Conservation (phyloP, 2,888 invertebrate species). For the Strigamia transsilvanica region DNA sequence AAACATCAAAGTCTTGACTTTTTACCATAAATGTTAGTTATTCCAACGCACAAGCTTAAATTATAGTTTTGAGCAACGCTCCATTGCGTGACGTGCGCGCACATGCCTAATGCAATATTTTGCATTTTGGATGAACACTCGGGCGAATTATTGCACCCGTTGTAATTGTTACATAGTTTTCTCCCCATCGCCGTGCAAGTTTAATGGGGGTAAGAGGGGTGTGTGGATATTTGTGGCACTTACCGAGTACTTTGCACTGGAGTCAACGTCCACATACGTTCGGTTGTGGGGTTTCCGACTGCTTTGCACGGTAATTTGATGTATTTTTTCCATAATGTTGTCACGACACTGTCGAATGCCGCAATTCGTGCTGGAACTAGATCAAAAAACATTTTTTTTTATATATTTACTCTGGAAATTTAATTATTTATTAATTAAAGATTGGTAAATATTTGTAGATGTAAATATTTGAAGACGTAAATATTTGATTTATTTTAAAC, state of each 20-base stretch:
- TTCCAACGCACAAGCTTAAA: constrained; percentile 34
- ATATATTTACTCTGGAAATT: not conserved
- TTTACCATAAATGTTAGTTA: constrained; percentile 39
- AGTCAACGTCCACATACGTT: constrained; percentile 76
- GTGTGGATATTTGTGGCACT: constrained; percentile 24
- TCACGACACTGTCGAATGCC: constrained; percentile 90
- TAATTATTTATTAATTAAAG: not conserved
- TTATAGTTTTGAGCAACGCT: constrained; percentile 41
- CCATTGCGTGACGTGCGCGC: constrained; percentile 29
- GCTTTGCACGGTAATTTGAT: constrained; percentile 90
- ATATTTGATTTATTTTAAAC: not conserved
- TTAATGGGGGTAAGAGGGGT: constrained; percentile 21
- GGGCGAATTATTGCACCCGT: constrained; percentile 36
- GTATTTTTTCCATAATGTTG: constrained; percentile 74
- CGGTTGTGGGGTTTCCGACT: constrained; percentile 91
- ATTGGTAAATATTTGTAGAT: not conserved
- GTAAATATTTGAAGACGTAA: not conserved
- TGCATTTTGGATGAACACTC: constrained; percentile 48
- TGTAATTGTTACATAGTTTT: constrained; percentile 46
- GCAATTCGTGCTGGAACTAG: constrained; percentile 92
- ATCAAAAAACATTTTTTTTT: not conserved
- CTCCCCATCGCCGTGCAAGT: constrained; percentile 47
- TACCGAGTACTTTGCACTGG: constrained; percentile 45
- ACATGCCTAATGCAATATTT: constrained; percentile 25
- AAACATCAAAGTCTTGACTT: constrained; percentile 40